Evolutionary conservation across 2,888 invertebrate species (phyloP), one percentile per base, ranked within the genome.

Genomic region (Cerastoderma edule): DNA sequence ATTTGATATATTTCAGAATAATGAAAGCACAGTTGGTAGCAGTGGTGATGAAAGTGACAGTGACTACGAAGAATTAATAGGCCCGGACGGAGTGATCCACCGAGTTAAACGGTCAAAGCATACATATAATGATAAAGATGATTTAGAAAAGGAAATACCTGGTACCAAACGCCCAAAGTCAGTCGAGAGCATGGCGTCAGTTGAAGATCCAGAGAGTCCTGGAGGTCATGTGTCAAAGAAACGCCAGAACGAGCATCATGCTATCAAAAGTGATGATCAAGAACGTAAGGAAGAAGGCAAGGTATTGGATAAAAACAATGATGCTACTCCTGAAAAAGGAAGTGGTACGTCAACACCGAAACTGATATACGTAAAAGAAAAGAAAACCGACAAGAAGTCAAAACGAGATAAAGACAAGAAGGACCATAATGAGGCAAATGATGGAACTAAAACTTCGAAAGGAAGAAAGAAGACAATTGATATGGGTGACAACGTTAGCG

Each of bases 141-240:
- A 46, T 2, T 63, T 46, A 30, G 66, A 27, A 24, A 27, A 39
- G 4, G 33, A 32, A 2, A 24, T 24, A 5, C 35, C 39, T 13
- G 33, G 60, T 24, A 75, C 67, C 19, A 72, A 78, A 33, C 44
- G 73, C 22, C 44, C 70, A 27, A 67, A 74, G 24, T 78, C 78
- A 16, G 24, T 70, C 19, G 78, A 78, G 16, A 73, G 73, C 22
- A 57, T 74, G 63, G 30, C 63, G 10, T 74, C 71, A 5, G 68
- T 74, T 4, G 74, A 74, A 48, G 78, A 74, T 50, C 63, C 67
- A 3, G 64, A 63, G 2, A 64, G 67, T 19, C 56, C 48, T 27
- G 71, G 67, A 28, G 24, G 67, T 27, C 33, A 60, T 27, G 39
- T 60, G 24, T 60, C 60, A 0, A 60, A 60, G 24, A 60, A 60